A percentile compares a stretch with the other conserved stretches of the same genome.
These are phyloP conservation scores for Crossaster papposus DNA, from an alignment of 53 echinoderm and acorn worm genomes.

Conservation along the genomic window DNA sequence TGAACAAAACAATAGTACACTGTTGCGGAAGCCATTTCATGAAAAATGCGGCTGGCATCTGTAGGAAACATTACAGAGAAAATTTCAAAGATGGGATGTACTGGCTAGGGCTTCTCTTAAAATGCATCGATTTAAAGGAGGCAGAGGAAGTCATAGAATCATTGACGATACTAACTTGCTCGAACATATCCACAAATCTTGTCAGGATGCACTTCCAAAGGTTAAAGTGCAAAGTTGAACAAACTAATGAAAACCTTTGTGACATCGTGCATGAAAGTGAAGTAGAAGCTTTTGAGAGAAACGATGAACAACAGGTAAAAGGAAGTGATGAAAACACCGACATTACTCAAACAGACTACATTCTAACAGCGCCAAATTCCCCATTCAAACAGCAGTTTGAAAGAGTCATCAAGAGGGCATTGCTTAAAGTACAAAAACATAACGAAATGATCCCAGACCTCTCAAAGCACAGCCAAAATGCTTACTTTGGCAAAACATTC, in stretches of 20 bases:
- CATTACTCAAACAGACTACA: neutral
- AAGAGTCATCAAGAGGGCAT: neutral
- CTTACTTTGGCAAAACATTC: neutral
- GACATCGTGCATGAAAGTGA: neutral
- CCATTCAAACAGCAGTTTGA: constrained; percentile 15
- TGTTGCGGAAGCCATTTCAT: constrained; percentile 20
- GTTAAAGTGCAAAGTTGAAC: constrained; percentile 1
- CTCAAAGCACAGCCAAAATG: neutral
- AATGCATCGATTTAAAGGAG: neutral
- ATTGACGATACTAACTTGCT: neutral
- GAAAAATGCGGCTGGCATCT: constrained; percentile 10
- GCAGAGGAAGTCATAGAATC: constrained; percentile 2
- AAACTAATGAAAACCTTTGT: neutral
- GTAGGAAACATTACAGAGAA: neutral
- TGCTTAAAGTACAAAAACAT: neutral
- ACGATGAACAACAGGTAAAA: neutral
- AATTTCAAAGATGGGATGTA: neutral
- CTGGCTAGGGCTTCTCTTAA: neutral
- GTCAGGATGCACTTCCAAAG: neutral
- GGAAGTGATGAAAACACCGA: neutral
- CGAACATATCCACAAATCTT: neutral
- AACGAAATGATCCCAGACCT: neutral
- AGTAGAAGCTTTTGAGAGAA: neutral
- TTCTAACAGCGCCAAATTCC: constrained; percentile 4
- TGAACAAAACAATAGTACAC: constrained; percentile 10